A percentile compares a stretch with the other conserved stretches of the same genome.
These are phyloP conservation scores for Chelonoidis abingdonii DNA, from an alignment of 2,113 vertebrate species.

Conservation along the genomic window DNA sequence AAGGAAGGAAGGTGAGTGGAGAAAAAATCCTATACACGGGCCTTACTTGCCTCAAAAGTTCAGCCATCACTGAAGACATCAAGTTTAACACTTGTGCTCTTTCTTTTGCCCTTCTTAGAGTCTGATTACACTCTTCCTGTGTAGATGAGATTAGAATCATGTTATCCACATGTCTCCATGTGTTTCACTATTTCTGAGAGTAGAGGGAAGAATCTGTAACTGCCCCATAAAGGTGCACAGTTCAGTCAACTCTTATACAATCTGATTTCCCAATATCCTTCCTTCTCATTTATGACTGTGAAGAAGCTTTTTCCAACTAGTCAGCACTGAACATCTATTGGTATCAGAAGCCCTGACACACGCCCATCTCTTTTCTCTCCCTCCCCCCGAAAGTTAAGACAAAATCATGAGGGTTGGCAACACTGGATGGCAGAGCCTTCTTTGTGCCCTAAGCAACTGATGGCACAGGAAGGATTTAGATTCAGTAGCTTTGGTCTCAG, in stretches of 20 bases:
- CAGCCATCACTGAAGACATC: background rate
- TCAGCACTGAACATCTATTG: background rate
- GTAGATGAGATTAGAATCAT: background rate
- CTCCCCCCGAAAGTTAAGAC: background rate
- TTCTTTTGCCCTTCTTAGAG: background rate
- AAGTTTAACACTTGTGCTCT: background rate
- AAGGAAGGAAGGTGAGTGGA: background rate
- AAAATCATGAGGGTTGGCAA: background rate
- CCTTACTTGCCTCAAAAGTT: too few relatives aligned
- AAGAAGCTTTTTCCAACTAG: background rate
- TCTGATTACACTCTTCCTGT: background rate
- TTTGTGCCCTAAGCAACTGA: background rate
- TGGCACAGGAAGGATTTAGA: background rate
- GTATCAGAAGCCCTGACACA: background rate
- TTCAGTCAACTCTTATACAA: background rate
- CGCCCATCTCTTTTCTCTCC: background rate
- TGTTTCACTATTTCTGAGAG: background rate
- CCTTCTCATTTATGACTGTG: background rate
- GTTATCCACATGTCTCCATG: background rate
- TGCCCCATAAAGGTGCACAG: background rate
- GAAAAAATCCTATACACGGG: background rate
- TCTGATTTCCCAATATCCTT: background rate
- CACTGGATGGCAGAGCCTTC: background rate
- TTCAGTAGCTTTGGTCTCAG: background rate
- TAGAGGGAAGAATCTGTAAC: background rate